phyloP scores from a whole-genome alignment of 2,888 invertebrate species.

The Choristoneura rosaceana region DNA sequence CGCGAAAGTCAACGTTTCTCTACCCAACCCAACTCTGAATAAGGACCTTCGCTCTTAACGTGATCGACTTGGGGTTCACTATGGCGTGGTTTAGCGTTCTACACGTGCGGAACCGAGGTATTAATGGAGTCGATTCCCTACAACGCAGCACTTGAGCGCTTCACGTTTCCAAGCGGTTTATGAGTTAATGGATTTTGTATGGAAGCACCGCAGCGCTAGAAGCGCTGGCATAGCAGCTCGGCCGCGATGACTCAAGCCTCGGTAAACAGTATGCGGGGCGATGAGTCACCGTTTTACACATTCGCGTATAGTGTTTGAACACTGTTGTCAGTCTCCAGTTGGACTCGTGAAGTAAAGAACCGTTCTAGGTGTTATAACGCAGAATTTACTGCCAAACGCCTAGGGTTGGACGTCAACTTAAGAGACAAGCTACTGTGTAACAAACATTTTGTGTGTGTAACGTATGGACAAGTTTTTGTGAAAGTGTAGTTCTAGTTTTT shows the following conservation, averaged over 20 bases:
- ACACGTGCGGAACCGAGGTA: conserved; percentile 84
- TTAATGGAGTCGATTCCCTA: conserved; percentile 78
- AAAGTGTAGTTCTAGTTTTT: conserved; percentile 79
- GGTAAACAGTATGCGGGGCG: conserved; percentile 86
- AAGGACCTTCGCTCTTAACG: conserved; percentile 52
- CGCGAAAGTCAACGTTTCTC: conserved; percentile 81
- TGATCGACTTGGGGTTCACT: conserved; percentile 57
- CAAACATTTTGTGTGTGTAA: conserved; percentile 62
- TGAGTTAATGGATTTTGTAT: conserved; percentile 48
- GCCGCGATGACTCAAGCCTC: conserved; percentile 84
- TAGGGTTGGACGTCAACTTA: conserved; percentile 64
- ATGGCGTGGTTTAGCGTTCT: conserved; percentile 58
- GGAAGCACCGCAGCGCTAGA: conserved; percentile 67
- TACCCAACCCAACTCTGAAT: conserved; percentile 52
- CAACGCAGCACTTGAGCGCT: conserved; percentile 75
- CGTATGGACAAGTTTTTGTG: conserved; percentile 74
- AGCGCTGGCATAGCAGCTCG: conserved; percentile 66
- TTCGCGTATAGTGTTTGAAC: conserved; percentile 85
- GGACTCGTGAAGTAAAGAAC: conserved; percentile 79
- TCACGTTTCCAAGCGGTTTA: conserved; percentile 56
- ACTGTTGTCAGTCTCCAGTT: conserved; percentile 84
- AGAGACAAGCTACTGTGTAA: conserved; percentile 62
- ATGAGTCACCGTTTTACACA: conserved; percentile 86
- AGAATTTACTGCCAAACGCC: conserved; percentile 78
- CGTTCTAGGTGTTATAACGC: conserved; percentile 79